Conservation (phyloP, 2,113 vertebrate genomes). For the Terrapene triunguis region DNA sequence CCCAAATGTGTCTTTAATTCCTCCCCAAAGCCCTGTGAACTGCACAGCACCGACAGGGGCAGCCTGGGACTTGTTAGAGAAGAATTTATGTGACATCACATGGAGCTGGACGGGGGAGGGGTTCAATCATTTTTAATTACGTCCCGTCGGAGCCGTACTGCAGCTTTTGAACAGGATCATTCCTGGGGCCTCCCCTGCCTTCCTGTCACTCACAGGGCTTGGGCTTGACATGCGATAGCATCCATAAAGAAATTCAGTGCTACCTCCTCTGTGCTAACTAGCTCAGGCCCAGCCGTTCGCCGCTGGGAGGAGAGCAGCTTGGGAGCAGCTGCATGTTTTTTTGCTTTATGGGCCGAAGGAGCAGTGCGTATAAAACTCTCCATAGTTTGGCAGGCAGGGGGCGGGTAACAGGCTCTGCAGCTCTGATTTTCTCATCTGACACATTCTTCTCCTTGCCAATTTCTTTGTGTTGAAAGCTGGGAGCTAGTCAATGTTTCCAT, state of each 20-base stretch:
- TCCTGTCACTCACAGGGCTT: slow-evolving; percentile 18
- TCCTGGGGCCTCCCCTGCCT: not conserved
- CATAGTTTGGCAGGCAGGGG: not conserved
- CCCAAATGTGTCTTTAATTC: slow-evolving; percentile 47
- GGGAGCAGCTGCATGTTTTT: not conserved
- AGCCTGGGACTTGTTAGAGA: slow-evolving; percentile 42
- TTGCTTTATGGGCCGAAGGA: not conserved
- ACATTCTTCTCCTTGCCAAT: not conserved
- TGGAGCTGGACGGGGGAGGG: not conserved
- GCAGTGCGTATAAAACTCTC: not conserved
- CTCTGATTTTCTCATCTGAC: not conserved
- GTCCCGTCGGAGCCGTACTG: slow-evolving; percentile 8
- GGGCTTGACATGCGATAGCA: not conserved
- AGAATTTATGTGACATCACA: slow-evolving; percentile 42
- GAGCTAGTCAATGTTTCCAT: not conserved
- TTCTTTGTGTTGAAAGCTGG: not conserved
- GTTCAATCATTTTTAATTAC: slow-evolving; percentile 35
- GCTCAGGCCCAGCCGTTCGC: not conserved
- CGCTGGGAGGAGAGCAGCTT: not conserved
- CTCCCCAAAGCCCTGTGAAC: slow-evolving; percentile 29
- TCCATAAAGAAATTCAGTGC: slow-evolving; percentile 20
- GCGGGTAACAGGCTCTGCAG: not conserved
- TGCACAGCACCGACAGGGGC: not conserved
- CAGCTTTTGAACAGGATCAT: not conserved
- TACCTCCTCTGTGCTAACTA: not conserved